Base-by-base conservation (phyloP, 2,113 vertebrate genomes). In the Notarius lentiginosus region DNA sequence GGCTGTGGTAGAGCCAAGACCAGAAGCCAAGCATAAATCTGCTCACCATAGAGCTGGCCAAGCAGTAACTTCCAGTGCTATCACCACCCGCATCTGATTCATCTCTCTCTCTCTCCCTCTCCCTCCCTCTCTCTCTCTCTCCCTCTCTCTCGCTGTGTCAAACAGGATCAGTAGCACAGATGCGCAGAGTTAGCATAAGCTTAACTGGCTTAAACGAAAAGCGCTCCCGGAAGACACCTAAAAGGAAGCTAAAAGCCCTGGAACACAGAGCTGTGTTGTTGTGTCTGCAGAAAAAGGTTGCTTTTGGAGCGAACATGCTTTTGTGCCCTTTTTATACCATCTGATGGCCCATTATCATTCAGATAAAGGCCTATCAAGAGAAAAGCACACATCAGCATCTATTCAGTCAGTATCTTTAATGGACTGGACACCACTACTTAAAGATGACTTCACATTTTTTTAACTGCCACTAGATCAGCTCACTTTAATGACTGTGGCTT, bases 21-120 rank as follows among this genome's bases (percentile, higher is more conserved):
- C 86, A 72, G 77, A 87, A 84, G 73, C 86, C 85, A 90, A 87
- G 88, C 88, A 86, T 91, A 91, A 90, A 91, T 91, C 86, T 89
- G 89, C 79, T 86, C 79, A 85, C 76, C 82, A 72, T 87, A 83
- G 65, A 80, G 88, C 88, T 90, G 82, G 56, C 83, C 76, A 85
- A 87, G 88, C 83, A 85, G 79, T 82, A 87, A 87, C 88, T 84
- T 86, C 65, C 34, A 79, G 82, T 87, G 72, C 86, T 73, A 81
- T 86, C 73, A 55, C 83, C 53, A 75, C 85, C 82, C 68, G 66
- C 80, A 72, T 86, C 87, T 58, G 83, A 86, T 84, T 85, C 84
- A 68, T 81, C 77, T 85, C 56, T 41, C 53, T 88, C 76, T 47
- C n/a, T 68, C 15, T 80, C 51, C 72, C 27, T 80, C 27, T 79